Percentiles rank a stretch among this genome's conserved stretches.
These are phyloP conservation scores for Sterna hirundo DNA, from an alignment of 2,113 vertebrate species.

Conservation along the genomic window DNA sequence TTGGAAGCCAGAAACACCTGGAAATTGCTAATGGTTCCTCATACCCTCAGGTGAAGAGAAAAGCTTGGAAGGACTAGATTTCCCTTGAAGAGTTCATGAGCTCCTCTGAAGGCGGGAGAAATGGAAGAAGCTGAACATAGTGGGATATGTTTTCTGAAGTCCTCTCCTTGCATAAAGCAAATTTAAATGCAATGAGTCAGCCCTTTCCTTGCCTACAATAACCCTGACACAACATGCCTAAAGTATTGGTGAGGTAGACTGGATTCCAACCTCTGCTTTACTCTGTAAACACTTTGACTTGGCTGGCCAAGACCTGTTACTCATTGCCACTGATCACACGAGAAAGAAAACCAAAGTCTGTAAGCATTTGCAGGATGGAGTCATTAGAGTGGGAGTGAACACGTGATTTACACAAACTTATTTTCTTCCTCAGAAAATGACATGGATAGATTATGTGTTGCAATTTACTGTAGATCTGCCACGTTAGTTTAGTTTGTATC, in stretches of 20 bases:
- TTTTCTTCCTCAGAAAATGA: slow-evolving; percentile 13
- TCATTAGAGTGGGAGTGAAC: slow-evolving; percentile 14
- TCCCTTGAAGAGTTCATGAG: background rate
- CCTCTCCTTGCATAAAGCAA: background rate
- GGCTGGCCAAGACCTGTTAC: background rate
- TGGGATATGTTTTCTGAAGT: background rate
- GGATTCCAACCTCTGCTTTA: background rate
- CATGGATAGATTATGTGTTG: background rate
- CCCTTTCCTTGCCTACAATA: background rate
- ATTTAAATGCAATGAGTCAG: background rate
- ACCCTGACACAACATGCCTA: background rate
- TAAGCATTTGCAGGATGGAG: background rate
- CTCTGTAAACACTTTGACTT: background rate
- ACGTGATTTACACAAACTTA: background rate
- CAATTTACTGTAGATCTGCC: background rate
- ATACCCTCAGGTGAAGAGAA: background rate
- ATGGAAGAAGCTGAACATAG: background rate
- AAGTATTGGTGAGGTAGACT: background rate
- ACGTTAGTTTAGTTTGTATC: background rate
- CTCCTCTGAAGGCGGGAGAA: background rate
- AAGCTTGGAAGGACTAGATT: background rate
- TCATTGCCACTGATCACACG: background rate
- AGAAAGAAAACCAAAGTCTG: background rate
- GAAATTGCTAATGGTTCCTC: background rate
- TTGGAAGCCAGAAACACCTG: background rate